Base-by-base conservation (phyloP, 1,140 invertebrate species). In the Adelges cooleyi region DNA sequence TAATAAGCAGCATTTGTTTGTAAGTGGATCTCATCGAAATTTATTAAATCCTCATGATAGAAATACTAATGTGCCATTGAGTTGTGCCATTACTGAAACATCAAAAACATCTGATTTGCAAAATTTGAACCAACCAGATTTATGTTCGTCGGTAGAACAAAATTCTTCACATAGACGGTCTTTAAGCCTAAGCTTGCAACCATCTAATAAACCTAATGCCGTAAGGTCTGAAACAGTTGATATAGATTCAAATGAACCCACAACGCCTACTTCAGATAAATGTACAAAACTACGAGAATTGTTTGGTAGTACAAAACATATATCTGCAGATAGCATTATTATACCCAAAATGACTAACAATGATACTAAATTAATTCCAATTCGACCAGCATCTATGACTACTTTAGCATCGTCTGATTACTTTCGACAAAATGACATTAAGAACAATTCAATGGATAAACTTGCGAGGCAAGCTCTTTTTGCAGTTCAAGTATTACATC, bases 401-500 rank as follows among this genome's bases (percentile, higher is more conserved):
- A 52, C 42, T 18, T 42, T 33, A 29, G 51, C 50, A 66, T 54
- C 40, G 69, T 68, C 13, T 69, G 70, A 20, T 67, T n/a, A n/a
- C n/a, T n/a, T n/a, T n/a, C n/a, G n/a, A n/a, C n/a, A n/a, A n/a
- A n/a, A n/a, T n/a, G n/a, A n/a, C n/a, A n/a, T n/a, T n/a, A 49
- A 67, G 65, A 67, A 69, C 66, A 79, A 79, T 6, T 85, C 83
- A 68, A 84, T 82, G 70, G 83, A 86, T 69, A 85, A 82, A 73
- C 76, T 86, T 66, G 86, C 84, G 17, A 80, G 83, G 66, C 84
- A 87, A 70, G 81, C 85, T 29, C 73, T 89, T 66, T 77, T 87
- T 69, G 86, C 85, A 59, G 86, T 86, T 67, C 85, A 87, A 76
- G 85, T 87, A 56, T 73, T 89, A 52, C 83, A 87, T 75, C 78